phyloP scores from a whole-genome alignment of 2,888 invertebrate genomes.

The Branchipolynoe longqiensis region DNA sequence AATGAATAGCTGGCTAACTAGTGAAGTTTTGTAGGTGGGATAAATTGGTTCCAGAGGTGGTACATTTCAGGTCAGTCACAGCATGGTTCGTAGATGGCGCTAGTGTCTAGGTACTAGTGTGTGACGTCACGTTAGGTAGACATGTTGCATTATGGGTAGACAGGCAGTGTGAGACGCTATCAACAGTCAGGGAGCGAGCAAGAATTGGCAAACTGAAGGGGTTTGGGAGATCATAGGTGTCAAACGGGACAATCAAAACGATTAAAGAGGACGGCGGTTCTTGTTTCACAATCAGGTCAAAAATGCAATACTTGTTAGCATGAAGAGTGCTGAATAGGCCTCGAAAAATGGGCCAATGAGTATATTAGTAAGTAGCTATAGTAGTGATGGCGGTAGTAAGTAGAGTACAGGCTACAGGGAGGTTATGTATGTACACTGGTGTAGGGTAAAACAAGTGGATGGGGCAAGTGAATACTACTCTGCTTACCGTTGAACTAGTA shows the following conservation, averaged over 20 bases:
- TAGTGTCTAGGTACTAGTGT: conserved; percentile 58
- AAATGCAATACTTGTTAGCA: conserved; percentile 49
- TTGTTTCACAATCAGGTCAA: conserved; percentile 53
- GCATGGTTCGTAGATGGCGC: conserved; percentile 56
- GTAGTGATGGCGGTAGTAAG: conserved; percentile 29
- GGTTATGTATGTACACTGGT: conserved; percentile 32
- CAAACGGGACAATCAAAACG: conserved; percentile 39
- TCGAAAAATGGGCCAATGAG: conserved; percentile 4
- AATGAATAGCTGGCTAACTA: background rate
- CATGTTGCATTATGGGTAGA: conserved; percentile 43
- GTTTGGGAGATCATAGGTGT: background rate
- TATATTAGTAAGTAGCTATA: conserved; percentile 1
- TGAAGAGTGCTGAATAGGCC: conserved; percentile 28
- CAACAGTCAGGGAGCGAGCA: conserved; percentile 23
- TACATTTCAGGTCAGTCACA: conserved; percentile 51
- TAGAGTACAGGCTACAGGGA: conserved; percentile 33
- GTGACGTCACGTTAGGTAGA: conserved; percentile 56
- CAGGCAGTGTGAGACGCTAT: conserved; percentile 47
- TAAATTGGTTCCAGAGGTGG: conserved; percentile 5
- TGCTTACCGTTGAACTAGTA: conserved; percentile 36
- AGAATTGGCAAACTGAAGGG: conserved; percentile 32
- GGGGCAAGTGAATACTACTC: conserved; percentile 1
- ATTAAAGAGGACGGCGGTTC: conserved; percentile 18
- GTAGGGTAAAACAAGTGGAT: background rate
- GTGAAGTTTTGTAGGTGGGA: background rate